Percentiles rank a stretch among this genome's conserved stretches.
Evolutionary conservation across 2,113 vertebrate species (phyloP).

Genomic region (Eira barbara): DNA sequence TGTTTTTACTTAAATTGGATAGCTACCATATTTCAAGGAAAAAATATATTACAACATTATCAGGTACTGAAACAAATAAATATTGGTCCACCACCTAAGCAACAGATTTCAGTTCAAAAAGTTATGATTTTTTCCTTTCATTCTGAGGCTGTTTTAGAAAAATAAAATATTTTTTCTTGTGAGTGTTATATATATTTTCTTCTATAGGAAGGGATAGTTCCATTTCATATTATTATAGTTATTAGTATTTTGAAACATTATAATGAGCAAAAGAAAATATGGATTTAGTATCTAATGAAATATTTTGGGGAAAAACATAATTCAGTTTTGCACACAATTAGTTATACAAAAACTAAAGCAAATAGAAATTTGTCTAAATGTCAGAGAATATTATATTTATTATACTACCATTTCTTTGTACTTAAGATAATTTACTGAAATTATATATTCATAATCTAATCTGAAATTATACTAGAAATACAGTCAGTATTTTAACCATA

Average conservation of each 20-base stretch:
- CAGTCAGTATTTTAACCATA: neutral
- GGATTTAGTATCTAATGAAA: neutral
- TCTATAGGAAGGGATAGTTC: neutral
- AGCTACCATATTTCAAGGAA: neutral
- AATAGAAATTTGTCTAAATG: neutral
- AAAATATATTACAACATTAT: neutral
- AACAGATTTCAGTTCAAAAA: constrained; percentile 21
- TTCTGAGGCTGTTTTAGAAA: neutral
- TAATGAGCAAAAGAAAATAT: neutral
- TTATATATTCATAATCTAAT: neutral
- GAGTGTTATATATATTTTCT: neutral
- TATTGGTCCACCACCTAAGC: neutral
- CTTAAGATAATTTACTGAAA: neutral
- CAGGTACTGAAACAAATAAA: constrained; percentile 12
- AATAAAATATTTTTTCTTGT: constrained; percentile 27
- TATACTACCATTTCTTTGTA: neutral
- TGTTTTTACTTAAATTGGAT: constrained; percentile 51
- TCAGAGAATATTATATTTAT: neutral
- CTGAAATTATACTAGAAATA: neutral
- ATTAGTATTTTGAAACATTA: neutral
- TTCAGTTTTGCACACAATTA: neutral
- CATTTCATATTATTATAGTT: neutral
- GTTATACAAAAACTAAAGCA: neutral
- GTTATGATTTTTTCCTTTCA: constrained; percentile 6
- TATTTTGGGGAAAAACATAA: neutral